Percentiles rank a stretch among this genome's conserved stretches.
Evolutionary conservation across 2,888 invertebrate genomes (phyloP).

Genomic region (Ophraella communa): DNA sequence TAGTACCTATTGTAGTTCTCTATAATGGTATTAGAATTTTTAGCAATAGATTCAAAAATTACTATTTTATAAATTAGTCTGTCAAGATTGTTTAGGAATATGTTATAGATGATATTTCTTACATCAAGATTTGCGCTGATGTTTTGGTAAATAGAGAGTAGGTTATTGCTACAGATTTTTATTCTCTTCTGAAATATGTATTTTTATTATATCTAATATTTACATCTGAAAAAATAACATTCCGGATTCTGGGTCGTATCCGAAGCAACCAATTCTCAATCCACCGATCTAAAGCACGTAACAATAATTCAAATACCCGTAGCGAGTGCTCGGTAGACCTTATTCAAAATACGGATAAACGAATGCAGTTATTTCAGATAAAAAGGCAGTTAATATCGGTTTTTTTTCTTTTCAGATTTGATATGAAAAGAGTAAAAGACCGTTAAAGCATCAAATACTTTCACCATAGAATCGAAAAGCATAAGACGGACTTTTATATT

Average conservation of each 20-base stretch:
- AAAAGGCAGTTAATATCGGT: conserved; percentile 17
- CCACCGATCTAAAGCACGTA: not conserved
- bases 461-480: not conserved
- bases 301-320: conserved; percentile 7
- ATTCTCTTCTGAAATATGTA: too few species aligned
- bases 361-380: conserved; percentile 18
- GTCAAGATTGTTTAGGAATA: too few species aligned
- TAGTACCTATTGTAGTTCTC: too few species aligned
- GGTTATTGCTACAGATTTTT: too few species aligned
- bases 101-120: too few species aligned
- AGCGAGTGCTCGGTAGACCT: conserved; percentile 1
- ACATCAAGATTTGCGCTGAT: too few species aligned
- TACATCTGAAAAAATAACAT: conserved; percentile 8
- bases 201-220: too few species aligned
- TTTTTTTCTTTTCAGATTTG: conserved; percentile 7
- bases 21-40: too few species aligned
- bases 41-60: too few species aligned
- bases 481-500: conserved; percentile 1
- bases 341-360: conserved; percentile 7
- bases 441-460: not conserved
- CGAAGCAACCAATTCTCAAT: conserved; percentile 8
- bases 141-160: too few species aligned
- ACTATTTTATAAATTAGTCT: too few species aligned
- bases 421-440: not conserved
- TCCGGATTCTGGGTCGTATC: conserved; percentile 13